phyloP scores from a whole-genome alignment of 2,888 invertebrate genomes.

The Caenorhabditis sp. region DNA sequence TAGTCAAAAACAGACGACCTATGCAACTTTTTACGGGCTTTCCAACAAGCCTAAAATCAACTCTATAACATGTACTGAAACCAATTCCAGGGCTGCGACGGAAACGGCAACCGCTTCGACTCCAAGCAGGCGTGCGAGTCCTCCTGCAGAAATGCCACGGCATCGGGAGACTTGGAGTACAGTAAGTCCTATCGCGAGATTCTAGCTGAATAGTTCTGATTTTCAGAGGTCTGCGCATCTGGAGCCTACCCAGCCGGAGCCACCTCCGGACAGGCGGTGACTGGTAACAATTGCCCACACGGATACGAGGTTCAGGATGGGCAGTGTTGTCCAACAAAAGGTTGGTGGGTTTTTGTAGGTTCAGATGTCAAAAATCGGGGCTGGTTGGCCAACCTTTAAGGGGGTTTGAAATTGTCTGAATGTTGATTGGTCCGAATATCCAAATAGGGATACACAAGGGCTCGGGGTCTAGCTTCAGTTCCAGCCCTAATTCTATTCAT shows the following conservation, averaged over 20 bases:
- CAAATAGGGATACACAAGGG: too few relatives aligned
- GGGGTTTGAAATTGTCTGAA: too few relatives aligned
- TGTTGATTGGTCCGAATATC: too few relatives aligned
- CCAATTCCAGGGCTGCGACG: constrained; percentile 78
- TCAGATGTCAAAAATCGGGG: too few relatives aligned
- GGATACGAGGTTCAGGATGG: constrained; percentile 76
- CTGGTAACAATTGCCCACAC: constrained; percentile 77
- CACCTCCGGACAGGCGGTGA: constrained; percentile 54
- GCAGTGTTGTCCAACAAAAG: constrained; percentile 80
- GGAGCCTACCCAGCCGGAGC: constrained; percentile 72
- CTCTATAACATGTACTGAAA: neutral
- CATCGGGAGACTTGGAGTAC: constrained; percentile 47
- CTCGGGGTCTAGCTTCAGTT: too few relatives aligned
- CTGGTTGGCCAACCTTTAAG: too few relatives aligned
- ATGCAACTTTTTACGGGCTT: neutral
- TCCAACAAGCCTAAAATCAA: neutral
- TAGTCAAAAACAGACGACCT: too few relatives aligned
- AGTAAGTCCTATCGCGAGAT: constrained; percentile 29
- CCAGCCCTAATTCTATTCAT: too few relatives aligned
- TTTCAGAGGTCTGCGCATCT: constrained; percentile 64
- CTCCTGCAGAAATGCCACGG: constrained; percentile 51
- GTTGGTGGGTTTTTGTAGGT: constrained; percentile 57
- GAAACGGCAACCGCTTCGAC: constrained; percentile 78
- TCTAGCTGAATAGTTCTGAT: neutral
- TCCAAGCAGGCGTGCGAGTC: constrained; percentile 73